Base-by-base conservation (phyloP, 2,113 vertebrate species). In the Antechinus flavipes region DNA sequence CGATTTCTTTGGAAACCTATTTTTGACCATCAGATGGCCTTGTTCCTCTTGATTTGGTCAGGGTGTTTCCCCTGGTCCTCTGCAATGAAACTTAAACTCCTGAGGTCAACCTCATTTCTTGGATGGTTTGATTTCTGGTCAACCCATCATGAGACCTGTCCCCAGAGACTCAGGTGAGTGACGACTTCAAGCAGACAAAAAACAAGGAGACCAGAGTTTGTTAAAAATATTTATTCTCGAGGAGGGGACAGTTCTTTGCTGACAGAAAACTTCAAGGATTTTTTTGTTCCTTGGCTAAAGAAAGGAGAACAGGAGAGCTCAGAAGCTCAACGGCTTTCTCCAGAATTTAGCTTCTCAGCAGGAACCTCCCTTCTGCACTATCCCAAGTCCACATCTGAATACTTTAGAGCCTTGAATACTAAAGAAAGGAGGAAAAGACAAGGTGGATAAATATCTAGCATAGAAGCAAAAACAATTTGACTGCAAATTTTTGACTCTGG, bases 151-250 rank as follows among this genome's bases (percentile, higher is more conserved):
- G 50, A 2, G 0, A 27, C 19, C 47, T 3, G 9, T 54, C 76
- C 25, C 54, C 58, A 3, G 22, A 92, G 35, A 91, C 46, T 68
- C 93, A 91, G 58, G 52, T 90, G n/a, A 27, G 11, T 5, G 42
- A 84, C 11, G 2, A 49, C 9, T 89, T 46, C 58, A 24, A 61
- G 27, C 30, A 12, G n/a, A 84, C 68, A 84, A 92, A 94, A 22
- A 8, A 2, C 0, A 1, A 47, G 24, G 61, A 23, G 8, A 6
- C 24, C 0, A 27, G 16, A 2, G 52, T 8, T 16, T 12, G 54
- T 89, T 26, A 30, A 61, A 49, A 84, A 49, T 9, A 16, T 93
- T 96, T 97, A 95, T 89, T 98, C 56, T 93, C 76, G 50, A 96
- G 52, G 54, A 19, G 19, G 19, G 68, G 19, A 42, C 68, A 42